phyloP scores from a whole-genome alignment of 2,113 vertebrate species.

The Mesoclemmys tuberculata region DNA sequence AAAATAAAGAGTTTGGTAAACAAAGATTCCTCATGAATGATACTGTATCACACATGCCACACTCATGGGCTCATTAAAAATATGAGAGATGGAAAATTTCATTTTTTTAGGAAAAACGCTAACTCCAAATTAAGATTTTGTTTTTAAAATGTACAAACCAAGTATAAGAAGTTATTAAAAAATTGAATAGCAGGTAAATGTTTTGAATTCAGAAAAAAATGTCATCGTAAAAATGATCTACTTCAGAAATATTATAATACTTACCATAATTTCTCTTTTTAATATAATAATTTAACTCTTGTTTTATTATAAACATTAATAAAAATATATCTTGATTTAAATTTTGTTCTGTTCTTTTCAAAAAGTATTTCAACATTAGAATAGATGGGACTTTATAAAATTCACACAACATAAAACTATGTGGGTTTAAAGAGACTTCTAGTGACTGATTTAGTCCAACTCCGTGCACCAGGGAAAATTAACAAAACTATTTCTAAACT shows the following conservation, averaged over 20 bases:
- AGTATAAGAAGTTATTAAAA: neutral
- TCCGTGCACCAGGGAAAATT: rapidly evolving
- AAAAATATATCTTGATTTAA: neutral
- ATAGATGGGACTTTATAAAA: neutral
- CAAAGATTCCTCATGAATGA: neutral
- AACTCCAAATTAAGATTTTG: neutral
- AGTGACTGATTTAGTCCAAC: neutral
- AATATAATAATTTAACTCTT: neutral
- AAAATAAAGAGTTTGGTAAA: neutral
- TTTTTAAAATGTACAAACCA: neutral
- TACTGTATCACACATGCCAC: neutral
- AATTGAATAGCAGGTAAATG: neutral
- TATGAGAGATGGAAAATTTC: neutral
- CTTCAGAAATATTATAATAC: neutral
- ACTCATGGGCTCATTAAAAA: neutral
- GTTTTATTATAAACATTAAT: neutral
- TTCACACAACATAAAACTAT: neutral
- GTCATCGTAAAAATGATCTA: no score
- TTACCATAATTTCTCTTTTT: neutral
- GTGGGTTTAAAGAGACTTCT: neutral
- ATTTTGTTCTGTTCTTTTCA: neutral
- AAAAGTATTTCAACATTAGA: neutral
- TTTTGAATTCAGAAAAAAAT: neutral
- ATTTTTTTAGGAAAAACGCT: neutral
- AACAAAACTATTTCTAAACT: neutral